These are phyloP conservation scores for Timandra comae DNA, from an alignment of 2,888 invertebrate genomes.

Conservation along the genomic window DNA sequence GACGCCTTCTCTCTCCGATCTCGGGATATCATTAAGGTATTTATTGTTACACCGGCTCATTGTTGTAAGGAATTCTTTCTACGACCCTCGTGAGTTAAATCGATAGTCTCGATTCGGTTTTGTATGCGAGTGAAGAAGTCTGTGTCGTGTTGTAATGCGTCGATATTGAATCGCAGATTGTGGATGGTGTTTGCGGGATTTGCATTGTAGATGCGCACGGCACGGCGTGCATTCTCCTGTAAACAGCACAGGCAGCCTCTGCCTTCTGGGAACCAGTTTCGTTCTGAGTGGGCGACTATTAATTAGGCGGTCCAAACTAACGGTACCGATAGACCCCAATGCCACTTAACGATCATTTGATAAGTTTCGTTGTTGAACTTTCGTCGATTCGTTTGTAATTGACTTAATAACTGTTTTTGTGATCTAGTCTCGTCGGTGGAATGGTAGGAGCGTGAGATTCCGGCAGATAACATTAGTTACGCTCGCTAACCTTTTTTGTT, in stretches of 20 bases:
- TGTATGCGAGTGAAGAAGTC: slow-evolving; percentile 37
- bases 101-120: slow-evolving; percentile 59
- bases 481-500: slow-evolving; percentile 29
- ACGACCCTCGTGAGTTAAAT: slow-evolving; percentile 65
- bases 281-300: slow-evolving; percentile 62
- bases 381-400: slow-evolving; percentile 45
- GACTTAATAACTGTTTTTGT: slow-evolving; percentile 37
- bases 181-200: slow-evolving; percentile 56
- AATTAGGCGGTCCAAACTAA: slow-evolving; percentile 56
- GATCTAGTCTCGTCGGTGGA: slow-evolving; percentile 25
- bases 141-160: slow-evolving; percentile 42
- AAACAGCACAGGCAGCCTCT: slow-evolving; percentile 32
- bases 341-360: slow-evolving; percentile 58
- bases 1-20: slow-evolving; percentile 69
- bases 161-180: slow-evolving; percentile 53
- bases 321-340: slow-evolving; percentile 42
- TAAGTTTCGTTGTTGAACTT: slow-evolving; percentile 50
- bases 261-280: slow-evolving; percentile 46
- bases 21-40: slow-evolving; percentile 77
- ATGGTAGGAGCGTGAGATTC: slow-evolving; percentile 33
- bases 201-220: slow-evolving; percentile 67
- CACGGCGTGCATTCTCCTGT: slow-evolving; percentile 49
- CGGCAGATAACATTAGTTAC: slow-evolving; percentile 34
- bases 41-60: slow-evolving; percentile 75
- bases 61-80: slow-evolving; percentile 74